Evolutionary conservation across 2,888 invertebrate genomes (phyloP).

Genomic region (Anarsia innoxiella): DNA sequence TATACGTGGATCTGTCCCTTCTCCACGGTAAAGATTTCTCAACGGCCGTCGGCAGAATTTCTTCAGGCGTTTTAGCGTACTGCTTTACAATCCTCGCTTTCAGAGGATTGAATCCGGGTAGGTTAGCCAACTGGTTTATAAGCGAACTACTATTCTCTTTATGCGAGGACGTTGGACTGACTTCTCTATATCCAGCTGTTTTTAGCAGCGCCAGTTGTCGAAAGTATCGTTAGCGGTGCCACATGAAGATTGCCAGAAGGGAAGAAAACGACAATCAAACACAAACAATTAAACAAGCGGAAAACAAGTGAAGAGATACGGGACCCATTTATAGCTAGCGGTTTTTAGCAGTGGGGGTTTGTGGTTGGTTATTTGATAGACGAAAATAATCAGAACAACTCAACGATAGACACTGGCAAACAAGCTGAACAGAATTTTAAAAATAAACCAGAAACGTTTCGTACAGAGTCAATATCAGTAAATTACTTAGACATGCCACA

Average conservation of each 20-base stretch:
- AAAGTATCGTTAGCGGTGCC: slow-evolving; percentile 62
- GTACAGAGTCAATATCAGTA: slow-evolving; percentile 17
- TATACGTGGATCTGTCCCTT: slow-evolving; percentile 82
- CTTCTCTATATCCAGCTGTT: slow-evolving; percentile 69
- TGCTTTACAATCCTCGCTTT: slow-evolving; percentile 82
- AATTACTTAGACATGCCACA: slow-evolving; percentile 45
- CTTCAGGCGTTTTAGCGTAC: slow-evolving; percentile 77
- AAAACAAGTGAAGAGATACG: slow-evolving; percentile 31
- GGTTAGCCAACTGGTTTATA: slow-evolving; percentile 80
- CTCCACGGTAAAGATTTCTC: slow-evolving; percentile 92
- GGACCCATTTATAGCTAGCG: slow-evolving; percentile 11
- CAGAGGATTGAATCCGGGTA: slow-evolving; percentile 81
- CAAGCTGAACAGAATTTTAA: slow-evolving; percentile 14
- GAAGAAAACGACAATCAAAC: slow-evolving; percentile 72
- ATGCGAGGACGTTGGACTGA: slow-evolving; percentile 74
- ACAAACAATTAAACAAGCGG: slow-evolving; percentile 59
- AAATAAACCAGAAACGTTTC: slow-evolving; percentile 8
- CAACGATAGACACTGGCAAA: slow-evolving; percentile 21
- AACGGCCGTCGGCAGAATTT: slow-evolving; percentile 82
- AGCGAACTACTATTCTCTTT: slow-evolving; percentile 81
- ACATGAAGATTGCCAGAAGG: slow-evolving; percentile 71
- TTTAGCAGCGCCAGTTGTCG: slow-evolving; percentile 55
- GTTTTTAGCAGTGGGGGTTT: slow-evolving; percentile 20
- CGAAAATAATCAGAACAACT: slow-evolving; percentile 14
- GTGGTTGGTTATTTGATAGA: slow-evolving; percentile 20